Percentiles rank a stretch among this genome's conserved stretches.
These are phyloP conservation scores for Nipponacmea schrenckii DNA, from an alignment of 2,888 invertebrate genomes.

Conservation along the genomic window DNA sequence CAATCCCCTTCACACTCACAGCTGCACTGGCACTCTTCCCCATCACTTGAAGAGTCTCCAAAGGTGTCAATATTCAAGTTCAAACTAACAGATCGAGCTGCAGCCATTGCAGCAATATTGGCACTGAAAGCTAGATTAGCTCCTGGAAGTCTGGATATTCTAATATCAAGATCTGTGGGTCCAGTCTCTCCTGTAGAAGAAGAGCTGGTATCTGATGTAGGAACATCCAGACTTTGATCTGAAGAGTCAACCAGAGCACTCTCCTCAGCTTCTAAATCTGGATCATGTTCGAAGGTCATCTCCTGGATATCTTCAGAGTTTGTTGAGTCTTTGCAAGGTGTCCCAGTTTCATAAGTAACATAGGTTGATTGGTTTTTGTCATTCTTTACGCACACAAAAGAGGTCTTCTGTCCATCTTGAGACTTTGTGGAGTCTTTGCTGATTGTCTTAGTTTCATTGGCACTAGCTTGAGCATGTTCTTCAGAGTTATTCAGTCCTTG, in stretches of 20 bases:
- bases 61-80: conserved; percentile 35
- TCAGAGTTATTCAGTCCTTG: neutral
- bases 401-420: neutral
- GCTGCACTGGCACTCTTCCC: conserved; percentile 13
- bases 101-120: conserved; percentile 47
- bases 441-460: neutral
- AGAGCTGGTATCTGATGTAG: neutral
- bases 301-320: neutral
- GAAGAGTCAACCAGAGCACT: neutral
- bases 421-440: neutral
- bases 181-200: conserved; percentile 7
- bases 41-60: conserved; percentile 45
- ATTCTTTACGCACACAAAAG: neutral
- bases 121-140: conserved; percentile 38
- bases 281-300: neutral
- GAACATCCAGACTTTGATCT: neutral
- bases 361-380: neutral
- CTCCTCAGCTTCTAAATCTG: neutral
- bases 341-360: neutral
- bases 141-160: conserved; percentile 34
- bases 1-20: neutral
- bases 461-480: neutral
- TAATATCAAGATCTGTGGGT: conserved; percentile 28
- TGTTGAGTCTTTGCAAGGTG: neutral
- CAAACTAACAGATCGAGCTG: conserved; percentile 39